Conservation (phyloP, 2,888 invertebrate species). For the Papilio elwesi region DNA sequence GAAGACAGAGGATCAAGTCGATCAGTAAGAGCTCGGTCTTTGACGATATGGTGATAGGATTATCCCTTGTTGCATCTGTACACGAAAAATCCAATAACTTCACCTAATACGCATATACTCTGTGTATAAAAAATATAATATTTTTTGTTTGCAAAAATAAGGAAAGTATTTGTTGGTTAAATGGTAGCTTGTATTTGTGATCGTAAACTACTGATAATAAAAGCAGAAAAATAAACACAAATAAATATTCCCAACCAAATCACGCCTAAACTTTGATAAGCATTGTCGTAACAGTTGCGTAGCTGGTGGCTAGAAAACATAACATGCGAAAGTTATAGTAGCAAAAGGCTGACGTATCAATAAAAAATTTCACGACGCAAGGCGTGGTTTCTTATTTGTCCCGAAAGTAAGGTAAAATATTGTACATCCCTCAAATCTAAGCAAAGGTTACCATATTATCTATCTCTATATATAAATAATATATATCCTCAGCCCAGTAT, state of each 20-base stretch:
- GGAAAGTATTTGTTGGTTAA: too few species aligned
- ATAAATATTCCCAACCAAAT: neutral
- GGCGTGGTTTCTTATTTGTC: conserved; percentile 19
- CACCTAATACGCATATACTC: too few species aligned
- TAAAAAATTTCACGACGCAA: conserved; percentile 14
- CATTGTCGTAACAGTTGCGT: conserved; percentile 1
- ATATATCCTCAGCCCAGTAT: too few species aligned
- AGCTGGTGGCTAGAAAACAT: neutral
- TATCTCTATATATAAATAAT: too few species aligned
- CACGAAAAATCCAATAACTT: too few species aligned
- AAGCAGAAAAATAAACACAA: neutral
- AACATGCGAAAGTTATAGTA: conserved; percentile 8
- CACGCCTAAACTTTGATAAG: conserved; percentile 15
- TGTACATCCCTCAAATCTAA: neutral
- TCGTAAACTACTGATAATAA: neutral
- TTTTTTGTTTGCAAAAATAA: too few species aligned
- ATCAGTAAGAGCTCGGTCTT: too few species aligned
- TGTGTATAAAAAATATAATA: too few species aligned
- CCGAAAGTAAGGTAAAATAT: conserved; percentile 7
- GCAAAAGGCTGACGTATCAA: conserved; percentile 4
- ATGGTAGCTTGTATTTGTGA: too few species aligned
- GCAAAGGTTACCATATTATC: neutral
- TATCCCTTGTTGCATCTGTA: too few species aligned
- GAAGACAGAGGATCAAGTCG: too few species aligned
- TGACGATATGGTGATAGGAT: too few species aligned